Percentiles rank a stretch among this genome's conserved stretches.
These are phyloP conservation scores for Poeciliopsis prolifica DNA, from an alignment of 2,113 vertebrate genomes.

Conservation along the genomic window DNA sequence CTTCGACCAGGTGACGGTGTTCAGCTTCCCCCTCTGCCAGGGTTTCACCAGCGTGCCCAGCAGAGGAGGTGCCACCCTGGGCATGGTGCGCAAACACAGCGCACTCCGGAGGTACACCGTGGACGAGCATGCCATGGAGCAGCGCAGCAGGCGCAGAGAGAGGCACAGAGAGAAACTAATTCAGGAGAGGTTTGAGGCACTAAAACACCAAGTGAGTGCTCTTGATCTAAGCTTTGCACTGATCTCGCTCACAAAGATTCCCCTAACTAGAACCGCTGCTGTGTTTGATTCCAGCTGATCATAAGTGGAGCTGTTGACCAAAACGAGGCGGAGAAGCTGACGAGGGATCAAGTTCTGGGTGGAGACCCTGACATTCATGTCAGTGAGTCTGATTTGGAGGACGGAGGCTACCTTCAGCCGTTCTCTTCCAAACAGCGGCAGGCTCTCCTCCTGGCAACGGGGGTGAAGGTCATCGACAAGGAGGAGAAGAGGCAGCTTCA, in stretches of 20 bases:
- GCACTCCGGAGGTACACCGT: slow-evolving; percentile 83
- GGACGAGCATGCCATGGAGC: slow-evolving; percentile 84
- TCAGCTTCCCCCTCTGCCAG: slow-evolving; percentile 92
- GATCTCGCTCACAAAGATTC: fast-evolving
- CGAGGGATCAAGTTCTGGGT: slow-evolving; percentile 79
- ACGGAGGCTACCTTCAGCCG: slow-evolving; percentile 83
- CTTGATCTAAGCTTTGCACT: background rate
- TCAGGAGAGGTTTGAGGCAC: slow-evolving; percentile 81
- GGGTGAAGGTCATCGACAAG: slow-evolving; percentile 87
- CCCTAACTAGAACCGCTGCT: slow-evolving; percentile 6
- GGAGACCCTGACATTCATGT: slow-evolving; percentile 71
- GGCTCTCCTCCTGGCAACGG: slow-evolving; percentile 82
- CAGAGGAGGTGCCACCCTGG: slow-evolving; percentile 89
- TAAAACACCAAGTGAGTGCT: slow-evolving; percentile 82
- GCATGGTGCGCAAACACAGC: slow-evolving; percentile 87
- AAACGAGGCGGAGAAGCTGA: slow-evolving; percentile 79
- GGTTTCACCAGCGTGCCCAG: slow-evolving; percentile 93
- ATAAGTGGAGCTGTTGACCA: slow-evolving; percentile 76
- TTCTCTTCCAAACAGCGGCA: slow-evolving; percentile 86
- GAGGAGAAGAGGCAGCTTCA: slow-evolving; percentile 91
- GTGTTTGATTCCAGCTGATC: slow-evolving; percentile 75
- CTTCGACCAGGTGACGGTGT: slow-evolving; percentile 88
- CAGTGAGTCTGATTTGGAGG: slow-evolving; percentile 77
- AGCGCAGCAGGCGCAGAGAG: slow-evolving; percentile 72
- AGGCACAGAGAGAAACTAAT: slow-evolving; percentile 80